phyloP scores from a whole-genome alignment of 2,888 invertebrate genomes.

The Dryobota labecula region DNA sequence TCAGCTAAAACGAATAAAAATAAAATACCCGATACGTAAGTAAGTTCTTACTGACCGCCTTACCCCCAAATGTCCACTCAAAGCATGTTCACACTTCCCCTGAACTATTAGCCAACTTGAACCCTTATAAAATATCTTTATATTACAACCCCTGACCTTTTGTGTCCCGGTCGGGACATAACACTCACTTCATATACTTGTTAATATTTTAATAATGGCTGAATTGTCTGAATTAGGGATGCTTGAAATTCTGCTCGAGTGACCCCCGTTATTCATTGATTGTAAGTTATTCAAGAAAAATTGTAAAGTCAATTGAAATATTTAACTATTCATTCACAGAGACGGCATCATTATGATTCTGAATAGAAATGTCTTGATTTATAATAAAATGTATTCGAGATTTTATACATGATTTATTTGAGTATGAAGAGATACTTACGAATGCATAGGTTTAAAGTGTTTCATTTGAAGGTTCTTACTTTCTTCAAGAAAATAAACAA shows the following conservation, averaged over 20 bases:
- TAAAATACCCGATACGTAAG: slow-evolving; percentile 39
- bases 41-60: slow-evolving; percentile 33
- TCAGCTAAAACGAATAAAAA: slow-evolving; percentile 45
- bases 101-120: slow-evolving; percentile 68
- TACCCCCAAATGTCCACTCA: slow-evolving; percentile 52
- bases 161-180: slow-evolving; percentile 40
- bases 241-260: slow-evolving; percentile 36
- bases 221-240: slow-evolving; percentile 49
- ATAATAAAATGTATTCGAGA: slow-evolving; percentile 17
- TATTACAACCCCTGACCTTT: slow-evolving; percentile 64
- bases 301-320: slow-evolving; percentile 28
- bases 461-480: not conserved
- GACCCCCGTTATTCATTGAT: slow-evolving; percentile 30
- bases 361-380: slow-evolving; percentile 43
- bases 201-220: slow-evolving; percentile 64
- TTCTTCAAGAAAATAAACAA: slow-evolving; percentile 4
- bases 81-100: slow-evolving; percentile 58
- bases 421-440: not conserved
- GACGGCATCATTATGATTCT: slow-evolving; percentile 16
- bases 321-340: slow-evolving; percentile 38
- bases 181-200: slow-evolving; percentile 54
- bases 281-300: slow-evolving; percentile 24
- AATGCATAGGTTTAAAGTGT: not conserved
- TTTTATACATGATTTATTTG: slow-evolving; percentile 18
- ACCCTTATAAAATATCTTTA: slow-evolving; percentile 72